Evolutionary conservation across 2,797 vertebrate genomes (phyloP).

Genomic region (Parotocinclus haroldoi): DNA sequence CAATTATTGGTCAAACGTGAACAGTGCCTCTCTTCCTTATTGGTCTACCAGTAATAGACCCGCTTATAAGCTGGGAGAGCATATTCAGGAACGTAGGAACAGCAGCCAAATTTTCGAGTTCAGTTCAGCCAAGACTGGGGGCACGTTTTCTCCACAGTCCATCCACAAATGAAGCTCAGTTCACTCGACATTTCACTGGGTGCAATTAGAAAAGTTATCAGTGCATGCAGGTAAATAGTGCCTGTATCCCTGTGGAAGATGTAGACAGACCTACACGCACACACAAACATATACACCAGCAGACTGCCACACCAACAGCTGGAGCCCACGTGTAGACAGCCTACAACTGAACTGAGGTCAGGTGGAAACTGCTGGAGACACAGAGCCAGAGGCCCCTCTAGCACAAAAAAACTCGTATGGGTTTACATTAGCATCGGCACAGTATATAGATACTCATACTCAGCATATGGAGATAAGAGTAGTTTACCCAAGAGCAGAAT

Average conservation of each 20-base stretch:
- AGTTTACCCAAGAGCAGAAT: slow-evolving; percentile 25
- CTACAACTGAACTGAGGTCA: slow-evolving; percentile 45
- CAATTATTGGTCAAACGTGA: slow-evolving; percentile 67
- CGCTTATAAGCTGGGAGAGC: slow-evolving; percentile 54
- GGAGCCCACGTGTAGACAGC: slow-evolving; percentile 56
- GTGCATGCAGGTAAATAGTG: slow-evolving; percentile 44
- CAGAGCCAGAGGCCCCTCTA: slow-evolving; percentile 17
- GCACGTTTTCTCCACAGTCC: slow-evolving; percentile 53
- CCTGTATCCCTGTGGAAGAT: too few species aligned
- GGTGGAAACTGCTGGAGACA: slow-evolving; percentile 33
- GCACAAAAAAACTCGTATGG: slow-evolving; percentile 19
- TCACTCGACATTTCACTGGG: slow-evolving; percentile 48
- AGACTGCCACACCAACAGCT: slow-evolving; percentile 55
- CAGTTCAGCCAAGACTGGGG: slow-evolving; percentile 63
- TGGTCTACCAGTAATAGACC: slow-evolving; percentile 67
- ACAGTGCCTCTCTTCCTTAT: slow-evolving; percentile 67
- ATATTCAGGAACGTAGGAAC: slow-evolving; percentile 51
- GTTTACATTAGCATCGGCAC: slow-evolving; percentile 7
- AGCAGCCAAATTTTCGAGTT: slow-evolving; percentile 66
- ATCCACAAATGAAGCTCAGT: slow-evolving; percentile 49
- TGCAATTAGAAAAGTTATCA: slow-evolving; percentile 53
- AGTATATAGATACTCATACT: too few species aligned
- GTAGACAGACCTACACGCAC: slow-evolving; percentile 16
- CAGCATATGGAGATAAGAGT: slow-evolving; percentile 6
- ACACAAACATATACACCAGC: slow-evolving; percentile 28